phyloP scores from a whole-genome alignment of 2,797 vertebrate species.

The Tapirus indicus region DNA sequence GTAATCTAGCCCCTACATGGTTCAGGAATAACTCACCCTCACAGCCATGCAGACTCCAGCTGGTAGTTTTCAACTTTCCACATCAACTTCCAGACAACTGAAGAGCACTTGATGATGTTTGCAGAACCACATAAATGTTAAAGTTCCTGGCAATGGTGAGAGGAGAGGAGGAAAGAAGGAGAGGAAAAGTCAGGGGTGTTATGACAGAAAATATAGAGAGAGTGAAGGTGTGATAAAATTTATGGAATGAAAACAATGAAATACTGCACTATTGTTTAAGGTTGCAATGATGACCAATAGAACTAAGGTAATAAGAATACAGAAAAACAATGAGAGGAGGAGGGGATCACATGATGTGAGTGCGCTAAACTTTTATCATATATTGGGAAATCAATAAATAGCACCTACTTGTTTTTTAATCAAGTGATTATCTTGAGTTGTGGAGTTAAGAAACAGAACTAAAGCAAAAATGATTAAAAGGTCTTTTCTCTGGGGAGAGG shows the following conservation, averaged over 20 bases:
- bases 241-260: neutral
- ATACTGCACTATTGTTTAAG: neutral
- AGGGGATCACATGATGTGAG: neutral
- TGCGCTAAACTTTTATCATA: neutral
- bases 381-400: neutral
- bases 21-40: neutral
- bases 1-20: too few species aligned
- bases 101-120: neutral
- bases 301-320: neutral
- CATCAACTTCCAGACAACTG: too few species aligned
- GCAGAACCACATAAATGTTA: neutral
- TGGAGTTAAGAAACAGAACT: neutral
- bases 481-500: neutral
- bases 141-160: neutral
- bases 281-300: neutral
- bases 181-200: too few species aligned
- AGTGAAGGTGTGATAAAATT: neutral
- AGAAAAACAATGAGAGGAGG: neutral
- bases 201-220: neutral
- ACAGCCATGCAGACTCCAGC: neutral
- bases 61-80: neutral
- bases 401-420: neutral
- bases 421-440: neutral
- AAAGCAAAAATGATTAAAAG: slow-evolving; percentile 7
- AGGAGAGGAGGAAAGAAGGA: neutral